Evolutionary conservation across 2,888 invertebrate species (phyloP), one percentile per base, ranked within the genome.

Genomic region (Cybosia mesomella): DNA sequence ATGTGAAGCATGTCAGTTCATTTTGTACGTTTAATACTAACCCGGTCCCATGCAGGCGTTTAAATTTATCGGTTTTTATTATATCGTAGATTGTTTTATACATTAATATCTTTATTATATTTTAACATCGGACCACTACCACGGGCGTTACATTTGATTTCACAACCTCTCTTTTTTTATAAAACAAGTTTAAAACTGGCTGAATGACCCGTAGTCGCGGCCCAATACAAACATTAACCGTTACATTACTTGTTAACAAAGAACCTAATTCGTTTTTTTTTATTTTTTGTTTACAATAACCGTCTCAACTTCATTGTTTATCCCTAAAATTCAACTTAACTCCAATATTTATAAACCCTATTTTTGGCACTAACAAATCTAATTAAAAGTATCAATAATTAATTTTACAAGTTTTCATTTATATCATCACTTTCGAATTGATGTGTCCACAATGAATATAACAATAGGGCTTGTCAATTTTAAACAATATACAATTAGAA

Each of bases 361-460:
- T 88, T 89, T 92, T 94, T 95, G 94, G 95, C 95, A 95, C 94
- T 93, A 94, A 94, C 85, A 92, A 91, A 93, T 91, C 89, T 93
- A 94, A 91, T 92, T 91, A 89, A 88, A 87, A 86, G 83, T 89
- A 88, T 84, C 83, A 85, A 49, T 49, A 49, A 91, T 88, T 87
- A 87, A 81, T 78, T 74, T 78, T 76, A 80, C 68, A 77, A 86
- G 85, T 86, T 85, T 85, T 85, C 76, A 81, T 82, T 82, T 81
- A 80, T 76, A 78, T 77, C 80, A 85, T 84, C 83, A 84, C 73
- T 84, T 87, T 80, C 76, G 74, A 87, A 87, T 85, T 74, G 71
- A 83, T 79, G 83, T 70, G 74, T 81, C 79, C 73, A 81, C 64
- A 80, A 81, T 72, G 73, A 82, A 79, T 78, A 75, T 74, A 84